Evolutionary conservation across 1,140 invertebrate genomes (phyloP), one percentile per base, ranked within the genome.

Genomic region (Drosophila elegans): DNA sequence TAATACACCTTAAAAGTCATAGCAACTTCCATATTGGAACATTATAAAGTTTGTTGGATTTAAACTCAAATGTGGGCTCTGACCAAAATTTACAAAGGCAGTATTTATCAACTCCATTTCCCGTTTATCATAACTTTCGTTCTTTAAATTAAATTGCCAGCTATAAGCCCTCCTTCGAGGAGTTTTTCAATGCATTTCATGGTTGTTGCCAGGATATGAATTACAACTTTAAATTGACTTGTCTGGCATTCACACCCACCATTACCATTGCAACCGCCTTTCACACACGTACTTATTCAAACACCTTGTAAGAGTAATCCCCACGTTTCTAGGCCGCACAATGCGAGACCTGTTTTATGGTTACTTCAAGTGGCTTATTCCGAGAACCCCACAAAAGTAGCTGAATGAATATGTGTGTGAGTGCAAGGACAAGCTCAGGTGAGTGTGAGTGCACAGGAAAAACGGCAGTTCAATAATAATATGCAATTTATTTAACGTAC

Each of bases 161-260:
- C 34, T 32, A 60, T 32, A 60, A 46, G 38, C 6, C 27, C 21
- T 11, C 16, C 13, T 13, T 16, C 29, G 42, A 44, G 12, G 27
- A 34, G 44, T 72, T 13, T 36, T 48, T 44, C 36, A 42, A 21
- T 41, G 52, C 39, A 45, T 29, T 57, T 54, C 49, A 57, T 69
- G 60, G 44, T 41, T 76, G 77, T 52, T 64, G 44, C 48, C 52
- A 34, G 54, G 46, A 68, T 41, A 64, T 32, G 67, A 82, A 82
- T 82, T 74, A 68, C 59, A 75, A 76, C 80, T 67, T 84, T 72
- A 78, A 80, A 79, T 83, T 79, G 64, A 82, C 80, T 83, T 64
- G 61, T 25, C 53, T 57, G 60, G 21, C 49, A 67, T 67, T 48
- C 52, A 52, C 16, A 56, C 38, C 25, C 29, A 29, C 51, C 12